Base-by-base conservation (phyloP, 2,797 vertebrate genomes). In the Siniperca undulata region DNA sequence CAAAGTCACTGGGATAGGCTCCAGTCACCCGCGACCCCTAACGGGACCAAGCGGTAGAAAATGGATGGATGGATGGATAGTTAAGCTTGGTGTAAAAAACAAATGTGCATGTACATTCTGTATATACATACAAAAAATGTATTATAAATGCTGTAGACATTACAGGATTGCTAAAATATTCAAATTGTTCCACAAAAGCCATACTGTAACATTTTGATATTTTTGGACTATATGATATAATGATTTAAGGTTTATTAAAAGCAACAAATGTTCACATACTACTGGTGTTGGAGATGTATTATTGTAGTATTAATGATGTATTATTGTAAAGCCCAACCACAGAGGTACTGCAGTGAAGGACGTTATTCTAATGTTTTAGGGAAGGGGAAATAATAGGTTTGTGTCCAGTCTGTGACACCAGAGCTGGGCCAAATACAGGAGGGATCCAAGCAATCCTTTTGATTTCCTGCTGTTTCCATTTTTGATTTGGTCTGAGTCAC, bases 401-500 rank as follows among this genome's bases (percentile, higher is more conserved):
- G 55, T 71, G 44, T 82, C 48, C 59, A n/a, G 42, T 40, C 74
- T 74, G 81, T 86, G 70, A 85, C 71, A 79, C 59, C 55, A 67
- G 72, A 81, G 70, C 66, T 44, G 64, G 27, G 67, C 46, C 69
- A 65, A 85, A 82, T 64, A 69, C 22, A 71, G 58, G 14, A 80
- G 11, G 59, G 70, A 84, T 58, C 27, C 50, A 44, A 86, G 67
- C 77, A 85, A 81, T 84, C 53, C 75, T 79, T 87, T 82, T 85
- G 79, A 84, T 90, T 92, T 87, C 86, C 86, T 85, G 70, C 85
- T 66, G 80, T 84, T 91, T 89, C 81, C 80, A 88, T 88, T 85
- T 85, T 70, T 83, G 80, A 75, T 80, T 68, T 27, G 2, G 70
- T 73, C 78, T 65, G 80, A 85, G 75, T 87, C 79, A 69, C 86